Base-by-base conservation (phyloP, 2,797 vertebrate genomes). In the Synaphobranchus kaupii region DNA sequence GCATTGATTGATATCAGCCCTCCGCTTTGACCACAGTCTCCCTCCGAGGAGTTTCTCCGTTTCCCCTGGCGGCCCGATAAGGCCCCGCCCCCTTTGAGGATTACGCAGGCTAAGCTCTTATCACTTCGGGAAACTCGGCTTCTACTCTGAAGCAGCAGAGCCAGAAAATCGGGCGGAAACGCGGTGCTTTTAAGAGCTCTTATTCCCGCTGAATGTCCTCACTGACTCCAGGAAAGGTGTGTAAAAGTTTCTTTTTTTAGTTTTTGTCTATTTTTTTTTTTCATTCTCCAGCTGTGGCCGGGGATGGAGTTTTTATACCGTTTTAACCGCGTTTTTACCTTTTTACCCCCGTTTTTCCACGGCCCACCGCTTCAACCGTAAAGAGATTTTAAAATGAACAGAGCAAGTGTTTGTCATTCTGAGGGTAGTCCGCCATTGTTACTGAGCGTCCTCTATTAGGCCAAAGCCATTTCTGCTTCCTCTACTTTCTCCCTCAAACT, bases 31-130 rank as follows among this genome's bases (percentile, higher is more conserved):
- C 86, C 25, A 83, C 85, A 50, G 83, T 84, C 28, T 48, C 39
- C 82, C 84, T 73, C 31, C n/a, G 92, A 94, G 93, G 92, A 92
- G 87, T 93, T 94, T 94, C 94, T 94, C 95, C 93, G 93, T 95
- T 96, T 93, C 93, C 39, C 39, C 39, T 93, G 88, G 92, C 91
- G 93, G 92, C 93, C 93, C 93, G 93, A 94, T 93, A 95, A 93
- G 93, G 91, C 88, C 83, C 66, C 78, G 86, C 92, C 92, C 92
- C 94, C 94, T 95, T 92, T 90, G 93, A 95, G 95, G 95, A 96
- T 96, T 96, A 96, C 95, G 95, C 93, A 94, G 94, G 94, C 95
- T 95, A 95, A 96, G 94, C 95, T 92, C 94, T 96, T 96, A 95
- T 96, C 95, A 95, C 95, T 94, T 93, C 94, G 93, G 94, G 94